Evolutionary conservation across 2,113 vertebrate genomes (phyloP).

Genomic region (Aspidoscelis tigris): DNA sequence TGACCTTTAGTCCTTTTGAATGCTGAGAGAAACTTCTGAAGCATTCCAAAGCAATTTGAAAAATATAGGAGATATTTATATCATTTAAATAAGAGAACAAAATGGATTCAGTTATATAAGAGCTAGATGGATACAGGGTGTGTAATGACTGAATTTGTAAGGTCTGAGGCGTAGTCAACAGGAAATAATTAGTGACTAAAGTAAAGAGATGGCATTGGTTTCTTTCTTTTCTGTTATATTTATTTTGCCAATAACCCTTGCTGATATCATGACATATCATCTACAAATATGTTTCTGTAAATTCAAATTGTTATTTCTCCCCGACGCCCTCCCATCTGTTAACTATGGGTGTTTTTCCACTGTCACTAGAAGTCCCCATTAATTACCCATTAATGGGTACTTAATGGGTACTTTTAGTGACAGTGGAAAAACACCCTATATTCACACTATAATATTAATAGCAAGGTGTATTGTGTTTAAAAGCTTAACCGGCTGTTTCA

Average conservation of each 20-base stretch:
- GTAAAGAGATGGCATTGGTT: not conserved
- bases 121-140: not conserved
- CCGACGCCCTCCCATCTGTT: not conserved
- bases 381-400: too few species aligned
- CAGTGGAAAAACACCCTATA: too few species aligned
- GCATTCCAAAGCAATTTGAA: not conserved
- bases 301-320: not conserved
- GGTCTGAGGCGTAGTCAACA: not conserved
- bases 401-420: too few species aligned
- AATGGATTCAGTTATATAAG: not conserved
- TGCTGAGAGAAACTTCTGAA: not conserved
- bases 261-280: not conserved
- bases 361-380: too few species aligned
- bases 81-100: not conserved
- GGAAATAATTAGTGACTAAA: not conserved
- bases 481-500: too few species aligned
- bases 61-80: not conserved
- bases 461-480: not conserved
- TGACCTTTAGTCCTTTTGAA: not conserved
- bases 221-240: not conserved
- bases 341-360: too few species aligned
- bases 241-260: not conserved
- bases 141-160: not conserved
- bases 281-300: not conserved
- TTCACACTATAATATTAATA: not conserved